phyloP scores from a whole-genome alignment of 2,888 invertebrate genomes.

The Spilarctia lutea region DNA sequence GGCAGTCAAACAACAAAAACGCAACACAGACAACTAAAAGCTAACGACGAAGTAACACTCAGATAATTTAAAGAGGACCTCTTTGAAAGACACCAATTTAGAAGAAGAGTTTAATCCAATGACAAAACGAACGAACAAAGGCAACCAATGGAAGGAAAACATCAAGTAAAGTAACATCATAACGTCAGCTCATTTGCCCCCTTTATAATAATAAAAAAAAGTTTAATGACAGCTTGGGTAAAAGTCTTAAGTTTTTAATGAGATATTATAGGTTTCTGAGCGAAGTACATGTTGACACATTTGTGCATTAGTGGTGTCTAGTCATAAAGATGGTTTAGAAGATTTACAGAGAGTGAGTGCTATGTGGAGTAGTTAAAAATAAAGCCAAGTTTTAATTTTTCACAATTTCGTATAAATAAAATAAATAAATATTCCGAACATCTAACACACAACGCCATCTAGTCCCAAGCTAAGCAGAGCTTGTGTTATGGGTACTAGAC shows the following conservation, averaged over 20 bases:
- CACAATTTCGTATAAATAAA: too few relatives aligned
- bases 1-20: too few relatives aligned
- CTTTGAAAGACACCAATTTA: not conserved
- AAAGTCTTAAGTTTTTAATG: slow-evolving; percentile 13
- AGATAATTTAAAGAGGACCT: not conserved
- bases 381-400: not conserved
- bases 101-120: not conserved
- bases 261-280: slow-evolving; percentile 18
- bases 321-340: slow-evolving; percentile 16
- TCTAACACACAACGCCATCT: too few relatives aligned
- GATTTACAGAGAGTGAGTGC: not conserved
- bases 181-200: too few relatives aligned
- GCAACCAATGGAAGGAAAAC: slow-evolving; percentile 2
- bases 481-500: too few relatives aligned
- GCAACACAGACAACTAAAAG: too few relatives aligned
- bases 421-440: too few relatives aligned
- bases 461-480: too few relatives aligned
- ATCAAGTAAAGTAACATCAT: too few relatives aligned
- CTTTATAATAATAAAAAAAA: too few relatives aligned
- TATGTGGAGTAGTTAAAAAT: not conserved
- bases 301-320: slow-evolving; percentile 30
- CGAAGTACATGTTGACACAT: slow-evolving; percentile 17
- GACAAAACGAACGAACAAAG: not conserved
- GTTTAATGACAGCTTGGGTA: not conserved
- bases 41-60: not conserved